Evolutionary conservation across 1,140 invertebrate species (phyloP), one percentile per base, ranked within the genome.

Genomic region (Camponotus vicinus): DNA sequence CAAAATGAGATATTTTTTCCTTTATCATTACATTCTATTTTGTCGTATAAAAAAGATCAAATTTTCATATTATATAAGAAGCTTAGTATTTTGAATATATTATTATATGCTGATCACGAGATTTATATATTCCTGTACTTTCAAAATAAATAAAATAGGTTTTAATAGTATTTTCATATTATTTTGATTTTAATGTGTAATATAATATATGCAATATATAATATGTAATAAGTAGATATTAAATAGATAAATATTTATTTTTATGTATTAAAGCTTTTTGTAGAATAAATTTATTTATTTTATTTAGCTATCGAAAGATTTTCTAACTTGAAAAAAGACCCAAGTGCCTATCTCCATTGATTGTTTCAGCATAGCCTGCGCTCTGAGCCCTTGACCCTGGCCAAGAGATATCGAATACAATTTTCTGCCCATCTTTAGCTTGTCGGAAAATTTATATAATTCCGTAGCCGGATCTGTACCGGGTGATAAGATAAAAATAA

Each of bases 391-490:
- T 90, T 97, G 97, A 18, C 97, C 97, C 94, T 97, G 97, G 27
- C 97, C 97, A 2, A 98, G 93, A 0, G 97, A 97, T 85, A 97
- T 96, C 0, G 97, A 96, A 84, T 96, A 95, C 88, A 97, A 95
- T 82, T 96, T 96, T 59, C 95, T 95, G 0, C 87, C 76, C 92
- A 97, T 95, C 93, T 96, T 94, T 92, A 95, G 93, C 88, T 96
- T 96, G 57, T 97, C 97, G 13, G 97, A 97, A 92, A 97, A 96
- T 88, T 96, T 96, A 78, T 96, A 95, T 0, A 97, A 89, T 49
- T 97, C 96, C 1, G 96, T 95, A 40, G 97, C 97, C 0, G 97
- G 97, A 94, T 97, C 97, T 0, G 97, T 96, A 21, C 97, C 97
- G 64, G 97, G 96, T 1, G 97, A 97, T 0, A 98, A 92, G 2